These are phyloP conservation scores for Anomalospiza imberbis DNA, from an alignment of 2,797 vertebrate species.

Conservation along the genomic window DNA sequence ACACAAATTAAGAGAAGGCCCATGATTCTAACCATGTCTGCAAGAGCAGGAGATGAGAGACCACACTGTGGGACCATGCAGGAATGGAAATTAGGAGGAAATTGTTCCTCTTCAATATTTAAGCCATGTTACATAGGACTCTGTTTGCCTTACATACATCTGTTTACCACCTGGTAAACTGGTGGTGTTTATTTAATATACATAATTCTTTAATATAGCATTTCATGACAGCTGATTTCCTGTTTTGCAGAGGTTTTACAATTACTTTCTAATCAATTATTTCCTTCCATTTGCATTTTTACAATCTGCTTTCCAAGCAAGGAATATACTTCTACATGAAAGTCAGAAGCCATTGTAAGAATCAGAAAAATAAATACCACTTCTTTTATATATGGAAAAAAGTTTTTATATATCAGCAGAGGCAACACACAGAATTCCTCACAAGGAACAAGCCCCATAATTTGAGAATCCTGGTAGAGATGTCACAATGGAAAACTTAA, in stretches of 20 bases:
- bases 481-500: background rate
- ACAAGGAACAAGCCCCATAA: background rate
- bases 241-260: background rate
- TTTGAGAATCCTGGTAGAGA: background rate
- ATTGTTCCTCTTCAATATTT: background rate
- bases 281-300: background rate
- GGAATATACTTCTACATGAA: background rate
- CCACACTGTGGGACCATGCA: rapidly evolving
- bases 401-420: background rate
- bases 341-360: background rate
- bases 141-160: background rate
- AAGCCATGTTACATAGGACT: background rate
- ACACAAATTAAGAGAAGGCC: background rate
- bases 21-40: background rate
- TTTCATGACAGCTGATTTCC: background rate
- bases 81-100: background rate
- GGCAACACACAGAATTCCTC: background rate
- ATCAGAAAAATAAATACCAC: background rate
- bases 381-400: background rate
- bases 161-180: background rate
- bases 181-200: background rate
- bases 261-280: background rate
- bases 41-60: background rate
- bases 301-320: background rate
- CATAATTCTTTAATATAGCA: background rate